Base-by-base conservation (phyloP, 1,140 invertebrate genomes). In the Drosophila saltans region DNA sequence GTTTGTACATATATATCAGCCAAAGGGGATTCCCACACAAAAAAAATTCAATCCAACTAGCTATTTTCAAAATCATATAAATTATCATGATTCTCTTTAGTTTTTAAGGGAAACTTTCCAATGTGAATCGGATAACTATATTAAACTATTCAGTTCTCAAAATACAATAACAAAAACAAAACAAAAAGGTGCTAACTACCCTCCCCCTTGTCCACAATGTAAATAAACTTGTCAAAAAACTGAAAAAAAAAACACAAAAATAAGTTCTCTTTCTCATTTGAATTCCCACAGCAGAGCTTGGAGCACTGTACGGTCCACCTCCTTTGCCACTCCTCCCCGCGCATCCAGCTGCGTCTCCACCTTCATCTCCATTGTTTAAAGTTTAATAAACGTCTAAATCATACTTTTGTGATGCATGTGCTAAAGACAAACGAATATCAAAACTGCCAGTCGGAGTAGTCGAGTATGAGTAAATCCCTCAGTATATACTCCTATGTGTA, bases 381-480 rank as follows among this genome's bases (percentile, higher is more conserved):
- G 72, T 88, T 86, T 88, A 86, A 86, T 86, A 86, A 86, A 83
- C 83, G 84, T 80, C 80, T 68, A 77, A 86, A 86, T 88, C 84
- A 88, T 88, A 86, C 80, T 72, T 86, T 86, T 89, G 80, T 88
- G 83, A 86, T 77, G 73, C 84, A 75, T 68, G 80, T 86, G 83
- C 80, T 86, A 86, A 86, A 86, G 83, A 86, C 83, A 86, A 86
- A 86, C 80, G 84, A 80, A 80, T 80, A 73, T 72, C 58, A 65
- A 75, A 64, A 70, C 72, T 64, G 52, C 60, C 61, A 77, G 64
- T 30, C 40, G 71, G 26, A 41, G 52, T 62, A 30, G 26, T 6
- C 6, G 33, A 36, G 26, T 61, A 39, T 36, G 55, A 36, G 33
- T 36, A 36, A 36, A 36, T 36, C 33, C 33, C 33, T 36, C 33